These are phyloP conservation scores for Aelia acuminata DNA, from an alignment of 2,888 invertebrate species.

Conservation along the genomic window DNA sequence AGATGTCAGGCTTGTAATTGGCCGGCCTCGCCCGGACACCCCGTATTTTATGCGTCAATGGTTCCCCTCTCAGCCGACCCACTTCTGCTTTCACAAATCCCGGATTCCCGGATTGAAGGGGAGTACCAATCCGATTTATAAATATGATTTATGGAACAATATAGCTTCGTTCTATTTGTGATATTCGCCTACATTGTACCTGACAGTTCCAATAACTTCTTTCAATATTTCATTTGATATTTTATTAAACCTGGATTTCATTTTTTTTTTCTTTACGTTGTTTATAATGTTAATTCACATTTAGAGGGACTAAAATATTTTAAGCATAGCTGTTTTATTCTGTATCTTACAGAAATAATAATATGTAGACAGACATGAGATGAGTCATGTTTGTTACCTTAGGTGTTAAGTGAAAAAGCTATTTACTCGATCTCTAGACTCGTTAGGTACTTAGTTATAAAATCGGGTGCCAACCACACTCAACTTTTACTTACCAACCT, in stretches of 20 bases:
- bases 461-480: too few species aligned
- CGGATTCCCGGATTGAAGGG: constrained; percentile 52
- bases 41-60: constrained; percentile 59
- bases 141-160: constrained; percentile 54
- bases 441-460: too few species aligned
- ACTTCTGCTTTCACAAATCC: constrained; percentile 55
- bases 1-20: constrained; percentile 57
- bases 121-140: constrained; percentile 36
- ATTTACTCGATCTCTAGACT: too few species aligned
- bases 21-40: constrained; percentile 10
- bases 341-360: not conserved
- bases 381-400: too few species aligned
- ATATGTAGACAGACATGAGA: too few species aligned
- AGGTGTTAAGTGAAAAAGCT: too few species aligned
- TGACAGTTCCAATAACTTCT: constrained; percentile 18
- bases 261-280: not conserved
- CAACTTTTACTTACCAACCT: too few species aligned
- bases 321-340: not conserved
- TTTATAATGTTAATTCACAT: not conserved
- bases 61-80: constrained; percentile 31
- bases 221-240: constrained; percentile 38
- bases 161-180: constrained; percentile 47
- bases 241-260: not conserved
- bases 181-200: constrained; percentile 42
- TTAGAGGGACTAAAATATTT: not conserved